Percentiles rank a stretch among this genome's conserved stretches.
phyloP scores from a whole-genome alignment of 1,140 invertebrate species.

The Chymomyza costata region DNA sequence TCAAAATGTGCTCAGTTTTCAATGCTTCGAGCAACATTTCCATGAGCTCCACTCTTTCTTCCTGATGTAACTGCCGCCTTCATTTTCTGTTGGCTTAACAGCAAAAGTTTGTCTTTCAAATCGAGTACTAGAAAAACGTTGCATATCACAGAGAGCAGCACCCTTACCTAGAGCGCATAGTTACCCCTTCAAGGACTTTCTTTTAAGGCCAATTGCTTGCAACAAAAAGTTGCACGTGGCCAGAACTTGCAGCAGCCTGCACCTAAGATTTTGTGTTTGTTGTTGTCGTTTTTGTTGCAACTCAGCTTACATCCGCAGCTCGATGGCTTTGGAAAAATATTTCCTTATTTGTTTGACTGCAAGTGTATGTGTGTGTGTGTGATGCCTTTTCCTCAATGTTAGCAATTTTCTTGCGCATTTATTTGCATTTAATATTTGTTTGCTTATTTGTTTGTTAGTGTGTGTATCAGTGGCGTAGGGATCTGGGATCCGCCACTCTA shows the following conservation, averaged over 20 bases:
- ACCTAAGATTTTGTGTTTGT: too few relatives aligned
- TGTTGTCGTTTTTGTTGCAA: too few relatives aligned
- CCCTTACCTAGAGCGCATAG: not conserved
- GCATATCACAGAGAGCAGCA: constrained; percentile 37
- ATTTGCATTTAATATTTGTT: constrained; percentile 71
- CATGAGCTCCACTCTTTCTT: constrained; percentile 44
- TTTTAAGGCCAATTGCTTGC: constrained; percentile 45
- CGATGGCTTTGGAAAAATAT: constrained; percentile 39
- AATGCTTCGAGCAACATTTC: constrained; percentile 48
- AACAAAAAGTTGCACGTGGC: too few relatives aligned
- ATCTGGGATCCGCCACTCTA: too few relatives aligned
- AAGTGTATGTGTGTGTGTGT: not conserved
- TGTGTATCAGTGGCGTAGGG: too few relatives aligned
- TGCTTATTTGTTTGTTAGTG: constrained; percentile 44
- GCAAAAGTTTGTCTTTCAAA: constrained; percentile 69
- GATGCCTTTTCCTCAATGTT: constrained; percentile 36
- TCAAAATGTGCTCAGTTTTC: constrained; percentile 35
- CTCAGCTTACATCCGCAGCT: constrained; percentile 21
- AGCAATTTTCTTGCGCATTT: constrained; percentile 53
- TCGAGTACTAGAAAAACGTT: constrained; percentile 70
- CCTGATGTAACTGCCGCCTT: constrained; percentile 7
- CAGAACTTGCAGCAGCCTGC: not conserved
- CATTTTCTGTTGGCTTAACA: constrained; percentile 62
- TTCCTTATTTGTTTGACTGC: constrained; percentile 20
- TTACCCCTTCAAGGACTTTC: constrained; percentile 43